These are phyloP conservation scores for human DNA, from an alignment of 2,113 vertebrate species.

Conservation along the genomic window DNA sequence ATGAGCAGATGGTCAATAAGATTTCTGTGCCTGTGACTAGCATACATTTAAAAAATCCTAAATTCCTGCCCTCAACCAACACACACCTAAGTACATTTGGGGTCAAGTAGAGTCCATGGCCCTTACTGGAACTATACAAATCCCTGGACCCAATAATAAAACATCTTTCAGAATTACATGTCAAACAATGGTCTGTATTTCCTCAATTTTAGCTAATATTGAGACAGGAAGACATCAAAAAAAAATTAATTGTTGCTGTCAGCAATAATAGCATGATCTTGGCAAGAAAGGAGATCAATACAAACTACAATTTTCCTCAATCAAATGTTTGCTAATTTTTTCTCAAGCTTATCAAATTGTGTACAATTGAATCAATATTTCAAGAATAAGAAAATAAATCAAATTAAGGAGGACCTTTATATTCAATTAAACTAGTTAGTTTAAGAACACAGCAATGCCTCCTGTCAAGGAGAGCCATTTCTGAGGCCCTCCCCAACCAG, in stretches of 20 bases:
- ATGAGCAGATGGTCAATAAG: neutral
- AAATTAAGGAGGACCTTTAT: conserved; percentile 50
- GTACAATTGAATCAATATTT: conserved; percentile 36
- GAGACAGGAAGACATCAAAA: conserved; percentile 23
- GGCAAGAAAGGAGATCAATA: conserved; percentile 26
- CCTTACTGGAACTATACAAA: neutral
- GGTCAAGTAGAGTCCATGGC: neutral
- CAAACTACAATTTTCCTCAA: conserved; percentile 19
- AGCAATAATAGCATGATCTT: neutral
- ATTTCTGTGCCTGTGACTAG: neutral
- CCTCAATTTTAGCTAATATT: conserved; percentile 25
- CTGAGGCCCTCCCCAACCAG: neutral
- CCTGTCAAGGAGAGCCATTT: conserved; percentile 61
- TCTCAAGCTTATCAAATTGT: conserved; percentile 36
- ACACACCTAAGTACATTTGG: neutral
- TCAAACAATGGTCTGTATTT: neutral
- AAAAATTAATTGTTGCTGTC: neutral
- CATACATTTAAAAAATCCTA: neutral
- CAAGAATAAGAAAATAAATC: conserved; percentile 52
- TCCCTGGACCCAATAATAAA: neutral
- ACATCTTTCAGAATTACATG: neutral
- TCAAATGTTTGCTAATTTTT: neutral
- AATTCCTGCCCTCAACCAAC: neutral
- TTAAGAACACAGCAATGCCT: conserved; percentile 74
- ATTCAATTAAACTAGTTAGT: conserved; percentile 54